Percentiles rank a stretch among this genome's conserved stretches.
These are phyloP conservation scores for Xenotilapia flavipinnis DNA, from an alignment of 2,113 vertebrate genomes.

Conservation along the genomic window DNA sequence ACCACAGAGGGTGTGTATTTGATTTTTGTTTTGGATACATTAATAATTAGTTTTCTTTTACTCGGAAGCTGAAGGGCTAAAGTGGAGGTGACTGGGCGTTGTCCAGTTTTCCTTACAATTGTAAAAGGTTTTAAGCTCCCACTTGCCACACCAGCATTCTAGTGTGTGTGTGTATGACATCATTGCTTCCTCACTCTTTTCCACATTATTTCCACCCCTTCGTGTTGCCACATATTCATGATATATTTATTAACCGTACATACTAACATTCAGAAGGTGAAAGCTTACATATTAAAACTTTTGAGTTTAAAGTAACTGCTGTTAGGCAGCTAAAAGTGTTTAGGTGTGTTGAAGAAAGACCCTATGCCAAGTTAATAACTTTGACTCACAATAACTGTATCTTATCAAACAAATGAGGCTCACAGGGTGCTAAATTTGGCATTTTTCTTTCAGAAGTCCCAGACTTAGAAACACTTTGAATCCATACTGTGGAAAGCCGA, in stretches of 20 bases:
- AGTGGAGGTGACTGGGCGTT: background rate
- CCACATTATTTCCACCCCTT: background rate
- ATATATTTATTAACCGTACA: background rate
- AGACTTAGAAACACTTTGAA: background rate
- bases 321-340: background rate
- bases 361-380: background rate
- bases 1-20: background rate
- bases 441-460: background rate
- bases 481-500: background rate
- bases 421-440: background rate
- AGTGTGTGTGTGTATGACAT: background rate
- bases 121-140: background rate
- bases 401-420: background rate
- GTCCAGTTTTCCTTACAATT: background rate
- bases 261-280: background rate
- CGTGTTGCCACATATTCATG: background rate
- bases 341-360: background rate
- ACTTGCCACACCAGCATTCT: background rate
- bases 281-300: background rate
- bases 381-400: background rate
- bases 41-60: background rate
- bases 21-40: background rate
- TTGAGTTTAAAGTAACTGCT: background rate
- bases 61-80: background rate
- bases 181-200: background rate